Evolutionary conservation across 2,113 vertebrate species (phyloP), one percentile per base, ranked within the genome.

Genomic region (Manacus vitellinus): DNA sequence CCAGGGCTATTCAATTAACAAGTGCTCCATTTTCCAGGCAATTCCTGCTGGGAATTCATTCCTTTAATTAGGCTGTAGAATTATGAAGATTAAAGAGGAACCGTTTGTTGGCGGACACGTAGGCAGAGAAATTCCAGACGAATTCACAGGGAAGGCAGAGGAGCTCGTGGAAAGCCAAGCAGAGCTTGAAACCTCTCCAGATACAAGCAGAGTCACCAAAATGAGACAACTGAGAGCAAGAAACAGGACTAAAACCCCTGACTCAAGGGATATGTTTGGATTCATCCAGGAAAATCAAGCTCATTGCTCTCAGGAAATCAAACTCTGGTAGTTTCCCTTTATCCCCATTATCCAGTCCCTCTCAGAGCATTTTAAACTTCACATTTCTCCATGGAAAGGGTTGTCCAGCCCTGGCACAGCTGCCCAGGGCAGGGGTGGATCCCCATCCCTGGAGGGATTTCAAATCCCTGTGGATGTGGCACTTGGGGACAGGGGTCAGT

Each of bases 1-100:
- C 78, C 92, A 75, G 72, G 30, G 68, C 91, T 56, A 97, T 96
- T 97, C 95, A 95, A 72, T 92, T n/a, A 86, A 31, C 72, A 72
- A 91, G 73, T 5, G 79, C 49, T 94, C 95, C 94, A 68, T 92
- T 96, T 96, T 96, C 47, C 91, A 94, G 46, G 76, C 65, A 75
- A 92, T 92, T 95, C 95, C 94, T 91, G 70, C 55, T 68, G 94
- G 71, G 95, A 93, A 84, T 87, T 94, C 91, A 74, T 84, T 70
- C 20, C 83, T 86, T 71, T 74, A 92, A 97, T 96, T 28, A 88
- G 85, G 79, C 15, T 35, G 52, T 37, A 22, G 15, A 88, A 81
- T 93, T 43, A 51, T 19, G 65, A 55, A 86, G 81, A 30, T 62
- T 70, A 33, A 80, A 51, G n/a, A 73, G 84, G 65, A 39, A 28